Percentiles rank a stretch among this genome's conserved stretches.
Evolutionary conservation across 1,140 invertebrate genomes (phyloP).

Genomic region (Bactericera cockerelli): DNA sequence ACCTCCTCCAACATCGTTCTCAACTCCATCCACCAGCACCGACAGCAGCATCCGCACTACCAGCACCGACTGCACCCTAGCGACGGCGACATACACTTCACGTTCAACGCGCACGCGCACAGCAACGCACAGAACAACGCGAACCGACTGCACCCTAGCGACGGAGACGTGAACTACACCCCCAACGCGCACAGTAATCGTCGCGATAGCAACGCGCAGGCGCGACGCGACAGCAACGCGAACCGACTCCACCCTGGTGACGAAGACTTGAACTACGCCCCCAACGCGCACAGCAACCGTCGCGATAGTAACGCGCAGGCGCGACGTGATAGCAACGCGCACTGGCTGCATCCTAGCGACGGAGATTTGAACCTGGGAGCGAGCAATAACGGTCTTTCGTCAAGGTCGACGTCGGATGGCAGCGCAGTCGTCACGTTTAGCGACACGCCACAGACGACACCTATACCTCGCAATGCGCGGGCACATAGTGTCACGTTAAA

Average conservation of each 20-base stretch:
- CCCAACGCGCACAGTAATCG: no score
- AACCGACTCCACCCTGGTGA: constrained; percentile 49
- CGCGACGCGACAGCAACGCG: constrained; percentile 45
- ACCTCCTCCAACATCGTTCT: constrained; percentile 67
- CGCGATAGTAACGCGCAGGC: no score
- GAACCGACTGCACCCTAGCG: constrained; percentile 47
- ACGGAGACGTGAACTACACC: constrained; percentile 31
- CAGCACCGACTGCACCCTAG: constrained; percentile 49
- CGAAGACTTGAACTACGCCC: constrained; percentile 28
- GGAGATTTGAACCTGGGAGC: constrained; percentile 27
- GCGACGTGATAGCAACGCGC: constrained; percentile 39
- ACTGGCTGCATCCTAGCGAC: constrained; percentile 48
- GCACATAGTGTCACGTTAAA: neutral
- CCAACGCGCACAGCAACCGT: no score
- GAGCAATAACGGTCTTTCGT: neutral
- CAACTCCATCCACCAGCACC: constrained; percentile 63
- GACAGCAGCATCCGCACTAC: constrained; percentile 41
- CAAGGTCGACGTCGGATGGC: neutral
- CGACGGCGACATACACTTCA: constrained; percentile 32
- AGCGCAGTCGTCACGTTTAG: neutral
- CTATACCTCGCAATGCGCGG: neutral
- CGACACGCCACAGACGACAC: neutral
- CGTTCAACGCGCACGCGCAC: no score
- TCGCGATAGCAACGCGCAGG: no score
- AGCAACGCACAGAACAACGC: constrained; percentile 41